Conservation (phyloP, 2,888 invertebrate genomes). For the Drosophila kuntzei region DNA sequence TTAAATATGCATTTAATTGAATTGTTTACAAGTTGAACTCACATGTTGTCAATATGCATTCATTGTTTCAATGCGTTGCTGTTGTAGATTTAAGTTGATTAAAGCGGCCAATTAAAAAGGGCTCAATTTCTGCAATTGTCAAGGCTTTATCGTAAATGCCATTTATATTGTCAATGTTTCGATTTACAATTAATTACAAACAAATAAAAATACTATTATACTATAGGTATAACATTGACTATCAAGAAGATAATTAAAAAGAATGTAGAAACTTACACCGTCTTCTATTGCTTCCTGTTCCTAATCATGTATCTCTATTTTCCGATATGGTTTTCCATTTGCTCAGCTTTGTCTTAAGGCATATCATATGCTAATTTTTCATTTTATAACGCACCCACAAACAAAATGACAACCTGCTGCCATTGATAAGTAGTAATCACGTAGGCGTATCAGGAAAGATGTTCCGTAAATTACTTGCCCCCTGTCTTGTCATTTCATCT, state of each 20-base stretch:
- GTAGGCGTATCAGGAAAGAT: conserved; percentile 39
- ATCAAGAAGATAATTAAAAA: background rate
- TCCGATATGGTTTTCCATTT: background rate
- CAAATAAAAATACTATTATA: too few species aligned
- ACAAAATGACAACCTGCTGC: conserved; percentile 32
- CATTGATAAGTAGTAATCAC: conserved; percentile 43
- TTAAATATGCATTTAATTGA: conserved; percentile 35
- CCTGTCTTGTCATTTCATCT: conserved; percentile 47
- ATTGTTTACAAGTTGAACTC: conserved; percentile 44
- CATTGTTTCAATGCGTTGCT: conserved; percentile 4
- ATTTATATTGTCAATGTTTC: background rate
- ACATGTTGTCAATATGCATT: conserved; percentile 20
- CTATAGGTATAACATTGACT: background rate
- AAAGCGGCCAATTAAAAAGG: conserved; percentile 15
- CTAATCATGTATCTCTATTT: background rate
- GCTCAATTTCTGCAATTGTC: conserved; percentile 16
- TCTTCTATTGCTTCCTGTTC: background rate
- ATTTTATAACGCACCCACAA: conserved; percentile 15
- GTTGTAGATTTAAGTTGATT: conserved; percentile 17
- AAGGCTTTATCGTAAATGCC: background rate
- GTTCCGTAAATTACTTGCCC: conserved; percentile 43
- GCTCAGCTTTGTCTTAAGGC: background rate
- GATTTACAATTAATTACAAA: background rate
- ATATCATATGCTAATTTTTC: conserved; percentile 45
- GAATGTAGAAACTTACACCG: background rate